Evolutionary conservation across 2,797 vertebrate species (phyloP).

Genomic region (Nannoperca australis): DNA sequence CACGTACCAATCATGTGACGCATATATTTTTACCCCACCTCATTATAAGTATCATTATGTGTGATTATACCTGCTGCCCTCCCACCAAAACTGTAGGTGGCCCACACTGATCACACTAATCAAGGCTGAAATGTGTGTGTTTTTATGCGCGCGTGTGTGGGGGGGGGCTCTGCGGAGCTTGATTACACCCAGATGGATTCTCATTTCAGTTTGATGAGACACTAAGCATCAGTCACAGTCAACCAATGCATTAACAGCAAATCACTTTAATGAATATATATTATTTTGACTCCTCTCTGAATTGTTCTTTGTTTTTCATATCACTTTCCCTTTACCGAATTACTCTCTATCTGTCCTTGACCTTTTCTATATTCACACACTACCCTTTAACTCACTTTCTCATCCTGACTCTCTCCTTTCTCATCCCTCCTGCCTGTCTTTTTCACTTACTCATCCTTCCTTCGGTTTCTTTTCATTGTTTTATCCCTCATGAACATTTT

Average conservation of each 20-base stretch:
- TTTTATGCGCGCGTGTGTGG: slow-evolving; percentile 54
- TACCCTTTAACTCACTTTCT: slow-evolving; percentile 72
- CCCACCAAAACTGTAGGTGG: slow-evolving; percentile 75
- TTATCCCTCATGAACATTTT: slow-evolving; percentile 31
- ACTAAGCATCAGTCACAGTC: slow-evolving; percentile 85
- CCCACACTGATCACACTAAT: slow-evolving; percentile 82
- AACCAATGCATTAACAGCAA: slow-evolving; percentile 78
- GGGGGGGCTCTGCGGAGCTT: slow-evolving; percentile 71
- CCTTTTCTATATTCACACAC: slow-evolving; percentile 78
- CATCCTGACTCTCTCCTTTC: slow-evolving; percentile 27
- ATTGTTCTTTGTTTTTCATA: slow-evolving; percentile 78
- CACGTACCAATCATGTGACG: slow-evolving; percentile 66
- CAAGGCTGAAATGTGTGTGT: slow-evolving; percentile 74
- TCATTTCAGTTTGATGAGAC: slow-evolving; percentile 83
- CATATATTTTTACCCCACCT: slow-evolving; percentile 84
- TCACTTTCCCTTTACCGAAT: slow-evolving; percentile 63
- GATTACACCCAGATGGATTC: slow-evolving; percentile 87
- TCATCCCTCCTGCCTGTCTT: slow-evolving; percentile 19
- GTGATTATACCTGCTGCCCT: slow-evolving; percentile 87
- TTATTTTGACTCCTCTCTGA: slow-evolving; percentile 82
- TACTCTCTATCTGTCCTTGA: slow-evolving; percentile 74
- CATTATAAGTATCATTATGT: slow-evolving; percentile 88
- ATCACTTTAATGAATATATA: slow-evolving; percentile 86
- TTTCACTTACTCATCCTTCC: slow-evolving; percentile 37
- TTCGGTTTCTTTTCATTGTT: slow-evolving; percentile 35